Base-by-base conservation (phyloP, 2,888 invertebrate species). In the Archips xylosteana region DNA sequence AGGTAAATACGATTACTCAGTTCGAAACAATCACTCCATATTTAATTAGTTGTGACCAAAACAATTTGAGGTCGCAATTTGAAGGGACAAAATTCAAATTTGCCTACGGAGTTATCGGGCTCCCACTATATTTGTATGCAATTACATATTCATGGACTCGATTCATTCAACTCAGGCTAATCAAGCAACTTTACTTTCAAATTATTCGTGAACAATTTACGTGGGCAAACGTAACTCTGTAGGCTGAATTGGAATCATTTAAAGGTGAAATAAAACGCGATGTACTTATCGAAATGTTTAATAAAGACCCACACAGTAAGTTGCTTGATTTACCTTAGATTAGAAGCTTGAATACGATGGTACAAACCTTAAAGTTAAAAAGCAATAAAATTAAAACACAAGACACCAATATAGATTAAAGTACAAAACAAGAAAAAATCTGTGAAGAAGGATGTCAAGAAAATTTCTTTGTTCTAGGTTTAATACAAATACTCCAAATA, bases 241-340 rank as follows among this genome's bases (percentile, higher is more conserved):
- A 87, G 86, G 84, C 86, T 54, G 47, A 71, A 23, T 66, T 59
- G 62, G 68, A 63, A 34, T 71, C 45, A 49, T 47, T 51, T n/a
- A 78, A 76, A 79, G 82, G 81, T 78, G 78, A 91, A 93, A 93
- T 92, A 89, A 94, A 94, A 94, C 88, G 84, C 89, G 86, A 76
- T 76, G 76, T 78, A 79, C 80, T 74, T 78, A 80, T 80, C 81
- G 81, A 86, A 87, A 83, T 76, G 76, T 91, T 93, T 93, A 92
- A 92, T 92, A 75, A 83, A 88, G 89, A 87, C 92, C 92, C 92
- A 93, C 92, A 90, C 86, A 79, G 71, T 79, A 84, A 86, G 92
- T 94, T 94, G 94, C 94, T 94, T 94, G 94, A 93, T 93, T 89
- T 83, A 89, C 92, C 94, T 92, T 90, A 84, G 36, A 42, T 66